Evolutionary conservation across 2,888 invertebrate genomes (phyloP).

Genomic region (Pristionchus arcanus): DNA sequence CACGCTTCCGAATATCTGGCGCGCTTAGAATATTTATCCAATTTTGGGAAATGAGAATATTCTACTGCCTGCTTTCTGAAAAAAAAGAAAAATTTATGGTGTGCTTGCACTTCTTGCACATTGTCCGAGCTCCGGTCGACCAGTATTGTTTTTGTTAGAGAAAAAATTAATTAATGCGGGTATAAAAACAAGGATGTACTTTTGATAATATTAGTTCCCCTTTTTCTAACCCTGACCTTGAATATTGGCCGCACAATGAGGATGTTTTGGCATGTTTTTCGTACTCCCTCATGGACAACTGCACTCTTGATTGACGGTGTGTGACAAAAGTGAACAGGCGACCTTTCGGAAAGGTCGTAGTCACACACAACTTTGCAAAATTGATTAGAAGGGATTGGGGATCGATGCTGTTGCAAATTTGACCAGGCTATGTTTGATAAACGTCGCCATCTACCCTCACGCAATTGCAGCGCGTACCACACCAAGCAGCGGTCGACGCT

Average conservation of each 20-base stretch:
- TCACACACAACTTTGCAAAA: not conserved
- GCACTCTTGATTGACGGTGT: not conserved
- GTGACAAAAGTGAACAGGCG: not conserved
- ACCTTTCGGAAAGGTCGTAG: constrained; percentile 5
- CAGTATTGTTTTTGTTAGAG: not conserved
- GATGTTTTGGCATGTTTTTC: not conserved
- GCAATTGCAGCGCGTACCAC: constrained; percentile 62
- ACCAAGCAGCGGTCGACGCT: constrained; percentile 68
- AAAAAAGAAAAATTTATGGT: too few relatives aligned
- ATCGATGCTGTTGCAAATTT: not conserved
- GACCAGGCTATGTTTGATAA: not conserved
- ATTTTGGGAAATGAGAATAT: too few relatives aligned
- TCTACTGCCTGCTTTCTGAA: too few relatives aligned
- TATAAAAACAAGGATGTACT: not conserved
- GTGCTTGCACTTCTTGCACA: not conserved
- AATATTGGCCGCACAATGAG: not conserved
- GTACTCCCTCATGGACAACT: not conserved
- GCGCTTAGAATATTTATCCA: too few relatives aligned
- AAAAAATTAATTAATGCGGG: not conserved
- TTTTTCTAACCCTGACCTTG: not conserved
- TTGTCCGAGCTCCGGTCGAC: not conserved
- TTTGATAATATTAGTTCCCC: not conserved
- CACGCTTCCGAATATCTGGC: too few relatives aligned
- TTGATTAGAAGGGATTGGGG: not conserved
- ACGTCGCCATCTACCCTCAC: not conserved